Evolutionary conservation across 2,888 invertebrate species (phyloP).

Genomic region (Empis livida): DNA sequence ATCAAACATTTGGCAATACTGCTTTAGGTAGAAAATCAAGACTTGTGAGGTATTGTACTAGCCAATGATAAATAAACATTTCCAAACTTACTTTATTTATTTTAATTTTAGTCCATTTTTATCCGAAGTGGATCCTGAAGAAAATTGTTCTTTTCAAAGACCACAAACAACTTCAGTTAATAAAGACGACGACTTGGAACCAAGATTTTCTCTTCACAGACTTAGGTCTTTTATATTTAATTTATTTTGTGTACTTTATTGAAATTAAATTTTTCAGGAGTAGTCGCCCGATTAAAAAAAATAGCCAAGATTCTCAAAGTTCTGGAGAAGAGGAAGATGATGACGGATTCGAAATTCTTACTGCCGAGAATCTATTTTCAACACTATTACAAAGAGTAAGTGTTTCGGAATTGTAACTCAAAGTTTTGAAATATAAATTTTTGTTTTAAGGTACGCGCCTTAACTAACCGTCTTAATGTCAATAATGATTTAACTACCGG

Average conservation of each 20-base stretch:
- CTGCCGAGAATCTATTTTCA: slow-evolving; percentile 82
- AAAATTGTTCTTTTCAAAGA: slow-evolving; percentile 46
- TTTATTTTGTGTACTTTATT: neutral
- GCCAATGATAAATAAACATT: neutral
- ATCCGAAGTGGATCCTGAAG: slow-evolving; percentile 56
- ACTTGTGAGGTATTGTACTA: slow-evolving; percentile 48
- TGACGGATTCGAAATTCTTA: slow-evolving; percentile 82
- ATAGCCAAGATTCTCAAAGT: slow-evolving; percentile 52
- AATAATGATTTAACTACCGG: slow-evolving; percentile 56
- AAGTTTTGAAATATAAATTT: neutral
- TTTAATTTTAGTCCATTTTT: slow-evolving; percentile 44
- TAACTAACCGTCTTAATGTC: slow-evolving; percentile 73
- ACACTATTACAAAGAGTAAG: slow-evolving; percentile 67
- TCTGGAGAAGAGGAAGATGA: slow-evolving; percentile 81
- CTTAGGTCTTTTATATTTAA: slow-evolving; percentile 41
- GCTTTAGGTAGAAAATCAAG: slow-evolving; percentile 36
- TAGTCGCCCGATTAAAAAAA: slow-evolving; percentile 49
- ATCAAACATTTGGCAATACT: too few species aligned
- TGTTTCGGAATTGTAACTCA: slow-evolving; percentile 2
- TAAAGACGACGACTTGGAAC: slow-evolving; percentile 45
- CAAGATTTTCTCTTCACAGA: slow-evolving; percentile 47
- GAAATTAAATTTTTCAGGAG: neutral
- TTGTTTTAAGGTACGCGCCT: slow-evolving; percentile 53
- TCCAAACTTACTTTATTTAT: neutral
- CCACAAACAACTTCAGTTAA: slow-evolving; percentile 44